phyloP scores from a whole-genome alignment of 1,140 invertebrate genomes.

The roundworm (Caenorhabditis elegans) region WBcel235 BX284602.5:10251501-10252000 shows the following conservation, averaged over 20 bases:
- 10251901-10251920: no score
- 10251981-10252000: slow-evolving; percentile 71
- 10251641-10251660: slow-evolving; percentile 44
- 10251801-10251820: slow-evolving; percentile 73
- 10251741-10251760: slow-evolving; percentile 70
- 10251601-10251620: not conserved
- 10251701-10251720: slow-evolving; percentile 40
- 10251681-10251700: slow-evolving; percentile 5
- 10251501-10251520: slow-evolving; percentile 3
- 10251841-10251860: no score
- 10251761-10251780: slow-evolving; percentile 78
- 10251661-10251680: slow-evolving; percentile 42
- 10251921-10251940: no score
- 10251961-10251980: slow-evolving; percentile 30
- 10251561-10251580: slow-evolving; percentile 74
- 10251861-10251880: not conserved
- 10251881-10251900: not conserved
- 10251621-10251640: not conserved
- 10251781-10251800: slow-evolving; percentile 79
- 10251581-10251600: slow-evolving; percentile 33
- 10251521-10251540: slow-evolving; percentile 77
- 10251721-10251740: slow-evolving; percentile 69
- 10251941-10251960: no score
- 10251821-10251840: no score
- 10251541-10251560: slow-evolving; percentile 77